These are phyloP conservation scores for Phorcus lineatus DNA, from an alignment of 2,888 invertebrate genomes.

Conservation along the genomic window DNA sequence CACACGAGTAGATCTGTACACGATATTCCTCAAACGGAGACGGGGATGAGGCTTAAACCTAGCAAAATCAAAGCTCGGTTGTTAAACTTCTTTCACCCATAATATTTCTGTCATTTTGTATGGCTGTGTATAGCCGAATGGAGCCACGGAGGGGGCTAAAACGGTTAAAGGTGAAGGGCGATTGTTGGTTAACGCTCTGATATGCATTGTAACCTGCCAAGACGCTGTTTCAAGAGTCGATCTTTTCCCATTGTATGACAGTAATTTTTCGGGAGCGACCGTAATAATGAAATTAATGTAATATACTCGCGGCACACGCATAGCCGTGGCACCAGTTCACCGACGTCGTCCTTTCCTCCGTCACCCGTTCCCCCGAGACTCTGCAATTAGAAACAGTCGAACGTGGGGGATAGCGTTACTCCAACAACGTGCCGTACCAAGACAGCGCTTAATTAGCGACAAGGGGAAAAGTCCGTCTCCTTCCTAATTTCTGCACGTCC, in stretches of 20 bases:
- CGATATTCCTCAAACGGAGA: neutral
- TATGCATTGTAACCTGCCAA: conserved; percentile 18
- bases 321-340: neutral
- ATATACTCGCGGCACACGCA: conserved; percentile 14
- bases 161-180: neutral
- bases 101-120: conserved; percentile 17
- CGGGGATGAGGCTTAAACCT: neutral
- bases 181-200: neutral
- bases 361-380: neutral
- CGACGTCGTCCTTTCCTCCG: neutral
- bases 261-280: conserved; percentile 22
- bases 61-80: neutral
- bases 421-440: neutral
- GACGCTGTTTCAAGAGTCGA: conserved; percentile 5
- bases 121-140: neutral
- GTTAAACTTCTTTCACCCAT: conserved; percentile 15
- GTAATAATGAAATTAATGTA: conserved; percentile 20
- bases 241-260: conserved; percentile 18
- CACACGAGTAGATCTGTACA: neutral
- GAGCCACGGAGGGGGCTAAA: conserved; percentile 3
- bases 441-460: conserved; percentile 13
- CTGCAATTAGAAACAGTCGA: neutral
- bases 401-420: conserved; percentile 12
- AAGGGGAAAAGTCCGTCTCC: conserved; percentile 17
- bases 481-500: conserved; percentile 11